These are phyloP conservation scores for Mystacides longicornis DNA, from an alignment of 2,888 invertebrate species.

Conservation along the genomic window DNA sequence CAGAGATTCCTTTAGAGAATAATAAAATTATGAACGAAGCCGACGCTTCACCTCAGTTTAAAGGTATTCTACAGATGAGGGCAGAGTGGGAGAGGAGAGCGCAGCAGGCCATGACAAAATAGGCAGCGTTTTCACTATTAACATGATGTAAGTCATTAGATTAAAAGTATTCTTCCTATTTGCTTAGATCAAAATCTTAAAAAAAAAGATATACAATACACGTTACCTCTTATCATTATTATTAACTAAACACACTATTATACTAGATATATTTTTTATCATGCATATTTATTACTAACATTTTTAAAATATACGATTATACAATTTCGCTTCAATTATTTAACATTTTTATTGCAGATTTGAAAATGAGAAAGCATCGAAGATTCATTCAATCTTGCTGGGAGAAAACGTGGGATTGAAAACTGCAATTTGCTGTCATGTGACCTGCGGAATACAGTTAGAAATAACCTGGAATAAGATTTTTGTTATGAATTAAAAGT, in stretches of 20 bases:
- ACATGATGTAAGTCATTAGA: background rate
- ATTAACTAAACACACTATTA: background rate
- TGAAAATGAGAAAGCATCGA: background rate
- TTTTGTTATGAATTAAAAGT: no score
- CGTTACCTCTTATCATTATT: background rate
- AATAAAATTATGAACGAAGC: slow-evolving; percentile 37
- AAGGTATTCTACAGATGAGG: slow-evolving; percentile 65
- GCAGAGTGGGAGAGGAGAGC: slow-evolving; percentile 75
- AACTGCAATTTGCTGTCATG: no score
- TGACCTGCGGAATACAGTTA: no score
- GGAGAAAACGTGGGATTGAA: background rate
- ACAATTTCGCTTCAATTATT: background rate
- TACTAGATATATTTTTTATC: no score
- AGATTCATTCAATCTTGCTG: background rate
- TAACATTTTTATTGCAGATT: background rate
- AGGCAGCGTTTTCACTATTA: slow-evolving; percentile 19
- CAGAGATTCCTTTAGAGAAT: slow-evolving; percentile 28
- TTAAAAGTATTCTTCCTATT: no score
- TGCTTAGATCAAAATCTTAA: no score
- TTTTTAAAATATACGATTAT: background rate
- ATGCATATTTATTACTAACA: background rate
- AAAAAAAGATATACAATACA: background rate
- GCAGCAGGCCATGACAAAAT: slow-evolving; percentile 61
- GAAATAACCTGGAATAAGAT: no score
- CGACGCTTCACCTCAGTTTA: slow-evolving; percentile 51